Conservation (phyloP, 2,888 invertebrate genomes). For the Nemapogon koenigi region DNA sequence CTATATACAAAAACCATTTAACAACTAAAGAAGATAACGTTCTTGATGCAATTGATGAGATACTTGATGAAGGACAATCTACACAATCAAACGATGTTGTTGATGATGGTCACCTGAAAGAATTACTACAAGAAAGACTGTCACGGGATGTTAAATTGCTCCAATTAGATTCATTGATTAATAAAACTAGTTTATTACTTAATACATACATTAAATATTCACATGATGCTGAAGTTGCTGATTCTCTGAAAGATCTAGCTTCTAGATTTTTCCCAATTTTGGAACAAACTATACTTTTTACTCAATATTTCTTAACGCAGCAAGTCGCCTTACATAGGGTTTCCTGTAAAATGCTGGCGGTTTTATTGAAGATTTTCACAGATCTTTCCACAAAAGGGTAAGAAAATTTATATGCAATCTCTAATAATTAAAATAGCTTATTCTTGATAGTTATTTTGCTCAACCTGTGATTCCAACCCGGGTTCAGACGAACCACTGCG, state of each 20-base stretch:
- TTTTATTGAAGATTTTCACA: conserved; percentile 83
- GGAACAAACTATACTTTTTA: conserved; percentile 76
- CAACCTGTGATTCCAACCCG: no score
- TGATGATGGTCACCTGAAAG: conserved; percentile 71
- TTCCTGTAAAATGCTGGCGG: conserved; percentile 82
- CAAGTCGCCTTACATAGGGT: conserved; percentile 80
- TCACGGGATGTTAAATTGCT: conserved; percentile 66
- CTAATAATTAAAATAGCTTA: no score
- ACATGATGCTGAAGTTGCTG: conserved; percentile 25
- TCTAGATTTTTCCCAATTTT: conserved; percentile 71
- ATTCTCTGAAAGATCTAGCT: conserved; percentile 35
- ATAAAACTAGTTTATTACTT: conserved; percentile 42
- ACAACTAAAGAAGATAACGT: conserved; percentile 33
- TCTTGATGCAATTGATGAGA: conserved; percentile 38
- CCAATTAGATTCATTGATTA: conserved; percentile 53
- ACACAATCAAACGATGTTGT: conserved; percentile 57
- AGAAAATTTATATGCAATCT: no score
- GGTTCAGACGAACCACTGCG: no score
- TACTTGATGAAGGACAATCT: conserved; percentile 31
- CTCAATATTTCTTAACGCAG: conserved; percentile 81
- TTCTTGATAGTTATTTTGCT: no score
- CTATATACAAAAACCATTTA: conserved; percentile 49
- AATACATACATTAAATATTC: conserved; percentile 44
- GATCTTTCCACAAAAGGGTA: conserved; percentile 76
- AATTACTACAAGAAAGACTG: conserved; percentile 69